Evolutionary conservation across 2,888 invertebrate species (phyloP), one percentile per base, ranked within the genome.

Genomic region (Eupithecia tripunctaria): DNA sequence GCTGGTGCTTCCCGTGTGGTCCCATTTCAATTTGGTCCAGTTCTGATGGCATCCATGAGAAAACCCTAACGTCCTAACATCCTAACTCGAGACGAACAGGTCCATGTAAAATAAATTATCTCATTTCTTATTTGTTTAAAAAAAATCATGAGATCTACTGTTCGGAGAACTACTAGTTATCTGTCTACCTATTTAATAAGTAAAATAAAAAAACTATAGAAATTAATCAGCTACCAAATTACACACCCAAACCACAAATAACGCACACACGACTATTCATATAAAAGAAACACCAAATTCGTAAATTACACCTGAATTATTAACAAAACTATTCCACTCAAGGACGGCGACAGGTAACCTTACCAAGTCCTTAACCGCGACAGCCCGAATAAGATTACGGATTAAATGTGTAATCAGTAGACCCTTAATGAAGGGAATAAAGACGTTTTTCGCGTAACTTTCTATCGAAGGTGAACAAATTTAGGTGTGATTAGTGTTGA

Each of bases 381-480:
- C 74, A 67, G 60, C 47, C 67, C 71, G 73, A 71, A 71, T 67
- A 64, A 67, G 66, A 78, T 73, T 70, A 70, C 66, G 47, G 72
- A 71, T 71, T 76, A 74, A 36, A 75, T 78, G 67, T 67, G 70
- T 75, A 72, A 73, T 73, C 68, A 71, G 32, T 32, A 4, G 51
- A 63, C 25, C 66, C 27, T 62, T 67, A 62, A 56, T 29, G 60
- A 63, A 63, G 18, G 63, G 70, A 12, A 32, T n/a, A 60, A 14
- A 56, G 56, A 60, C 29, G 60, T 60, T 60, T 60, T 60, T 60
- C 60, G 60, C 60, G 1, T 60, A 60, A 56, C 25, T 56, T 25
- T 29, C 60, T 60, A 29, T 60, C 2, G 29, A 60, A 29, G 60
- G 18, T 29, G 14, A 59, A 27, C 25, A 27, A 59, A 27, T 18